Evolutionary conservation across 2,113 vertebrate species (phyloP).

Genomic region (Colistium nudipinnis): DNA sequence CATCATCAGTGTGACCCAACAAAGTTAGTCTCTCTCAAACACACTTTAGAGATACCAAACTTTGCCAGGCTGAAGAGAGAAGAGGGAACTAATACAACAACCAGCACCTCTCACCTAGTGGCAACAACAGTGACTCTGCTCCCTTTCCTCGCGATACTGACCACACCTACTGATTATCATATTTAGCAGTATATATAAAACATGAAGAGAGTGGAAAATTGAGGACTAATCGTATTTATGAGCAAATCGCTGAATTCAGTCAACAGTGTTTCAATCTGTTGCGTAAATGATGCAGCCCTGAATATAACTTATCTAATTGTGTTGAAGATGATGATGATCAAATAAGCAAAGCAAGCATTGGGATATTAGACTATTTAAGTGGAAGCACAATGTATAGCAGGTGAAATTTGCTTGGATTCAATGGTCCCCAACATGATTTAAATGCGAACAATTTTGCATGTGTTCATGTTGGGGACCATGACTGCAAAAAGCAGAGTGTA

Average conservation of each 20-base stretch:
- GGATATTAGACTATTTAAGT: slow-evolving; percentile 15
- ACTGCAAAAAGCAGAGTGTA: slow-evolving; percentile 16
- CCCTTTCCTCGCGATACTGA: slow-evolving; percentile 7
- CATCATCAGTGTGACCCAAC: slow-evolving; percentile 47
- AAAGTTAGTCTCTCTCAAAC: slow-evolving; percentile 58
- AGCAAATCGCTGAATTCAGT: not conserved
- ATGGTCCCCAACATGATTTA: slow-evolving; percentile 53
- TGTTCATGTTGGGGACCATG: slow-evolving; percentile 54
- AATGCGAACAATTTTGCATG: not conserved
- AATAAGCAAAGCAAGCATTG: slow-evolving; percentile 54
- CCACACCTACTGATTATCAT: slow-evolving; percentile 6
- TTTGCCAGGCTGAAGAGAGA: slow-evolving; percentile 66
- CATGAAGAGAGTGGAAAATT: not conserved
- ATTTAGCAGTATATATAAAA: not conserved
- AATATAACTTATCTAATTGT: slow-evolving; percentile 3
- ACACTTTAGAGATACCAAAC: slow-evolving; percentile 45
- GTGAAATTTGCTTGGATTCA: slow-evolving; percentile 35
- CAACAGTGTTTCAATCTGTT: slow-evolving; percentile 3
- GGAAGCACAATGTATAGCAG: slow-evolving; percentile 38
- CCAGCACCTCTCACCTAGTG: slow-evolving; percentile 60
- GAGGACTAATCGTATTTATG: not conserved
- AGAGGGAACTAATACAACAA: slow-evolving; percentile 67
- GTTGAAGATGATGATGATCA: slow-evolving; percentile 34
- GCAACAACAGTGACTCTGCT: slow-evolving; percentile 32
- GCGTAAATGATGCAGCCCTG: not conserved